These are phyloP conservation scores for Spermophilus dauricus DNA, from an alignment of 2,113 vertebrate genomes.

Conservation along the genomic window DNA sequence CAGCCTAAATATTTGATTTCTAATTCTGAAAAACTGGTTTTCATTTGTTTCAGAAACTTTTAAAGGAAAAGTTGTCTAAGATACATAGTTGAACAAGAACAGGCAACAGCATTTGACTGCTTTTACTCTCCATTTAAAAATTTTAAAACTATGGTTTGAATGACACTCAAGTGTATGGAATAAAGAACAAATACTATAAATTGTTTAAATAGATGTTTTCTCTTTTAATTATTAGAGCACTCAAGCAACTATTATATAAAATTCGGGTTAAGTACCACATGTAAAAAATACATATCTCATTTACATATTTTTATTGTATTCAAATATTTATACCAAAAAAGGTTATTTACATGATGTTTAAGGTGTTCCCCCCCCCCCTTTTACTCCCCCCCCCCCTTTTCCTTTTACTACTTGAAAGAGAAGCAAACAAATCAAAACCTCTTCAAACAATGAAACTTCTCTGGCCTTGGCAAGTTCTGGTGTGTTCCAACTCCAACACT, in stretches of 20 bases:
- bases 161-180: slow-evolving; percentile 8
- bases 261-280: slow-evolving; percentile 63
- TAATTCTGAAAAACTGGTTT: slow-evolving; percentile 59
- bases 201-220: not conserved
- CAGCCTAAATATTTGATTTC: slow-evolving; percentile 56
- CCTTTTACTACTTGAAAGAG: slow-evolving; percentile 75
- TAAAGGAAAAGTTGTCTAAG: not conserved
- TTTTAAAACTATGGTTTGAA: not conserved
- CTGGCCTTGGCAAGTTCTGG: not conserved
- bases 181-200: slow-evolving; percentile 62
- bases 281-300: slow-evolving; percentile 59
- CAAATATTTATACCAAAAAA: slow-evolving; percentile 74
- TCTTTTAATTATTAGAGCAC: not conserved
- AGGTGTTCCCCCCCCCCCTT: slow-evolving; percentile 20
- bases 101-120: not conserved
- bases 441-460: slow-evolving; percentile 28
- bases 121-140: slow-evolving; percentile 35
- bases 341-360: slow-evolving; percentile 62
- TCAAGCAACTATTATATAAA: slow-evolving; percentile 67
- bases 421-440: slow-evolving; percentile 64
- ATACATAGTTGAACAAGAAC: not conserved
- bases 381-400: slow-evolving; percentile 46
- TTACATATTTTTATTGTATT: slow-evolving; percentile 11
- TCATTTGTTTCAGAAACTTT: slow-evolving; percentile 25
- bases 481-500: not conserved